phyloP scores from a whole-genome alignment of 2,113 vertebrate genomes.

The Tenrec ecaudatus region DNA sequence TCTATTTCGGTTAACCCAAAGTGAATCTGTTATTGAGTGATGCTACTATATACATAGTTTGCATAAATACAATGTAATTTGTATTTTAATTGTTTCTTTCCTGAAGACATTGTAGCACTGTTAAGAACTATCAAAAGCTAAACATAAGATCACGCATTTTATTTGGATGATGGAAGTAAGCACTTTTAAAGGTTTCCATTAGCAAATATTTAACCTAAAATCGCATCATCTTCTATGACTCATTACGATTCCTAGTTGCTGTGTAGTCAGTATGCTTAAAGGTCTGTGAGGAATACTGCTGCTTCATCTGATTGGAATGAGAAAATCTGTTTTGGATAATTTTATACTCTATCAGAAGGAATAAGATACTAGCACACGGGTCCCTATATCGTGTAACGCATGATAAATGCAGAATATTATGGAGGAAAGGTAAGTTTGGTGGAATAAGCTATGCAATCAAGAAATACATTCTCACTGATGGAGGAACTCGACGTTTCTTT shows the following conservation, averaged over 20 bases:
- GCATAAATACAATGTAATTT: background rate
- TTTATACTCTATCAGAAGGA: background rate
- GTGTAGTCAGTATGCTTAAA: background rate
- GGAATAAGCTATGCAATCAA: background rate
- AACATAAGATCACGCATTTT: background rate
- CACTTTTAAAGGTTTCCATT: background rate
- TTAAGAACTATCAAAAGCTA: background rate
- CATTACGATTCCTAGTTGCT: background rate
- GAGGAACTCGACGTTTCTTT: too few relatives aligned
- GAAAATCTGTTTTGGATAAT: background rate
- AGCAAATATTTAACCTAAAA: background rate
- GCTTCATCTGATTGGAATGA: background rate
- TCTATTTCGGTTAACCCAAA: constrained; percentile 50
- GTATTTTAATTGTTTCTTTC: constrained; percentile 18
- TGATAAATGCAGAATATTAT: background rate
- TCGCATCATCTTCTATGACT: background rate
- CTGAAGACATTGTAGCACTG: background rate
- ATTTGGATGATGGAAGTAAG: background rate
- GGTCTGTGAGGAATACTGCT: background rate
- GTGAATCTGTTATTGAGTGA: constrained; percentile 43
- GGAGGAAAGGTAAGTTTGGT: background rate
- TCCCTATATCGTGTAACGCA: background rate
- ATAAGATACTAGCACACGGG: background rate
- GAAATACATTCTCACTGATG: background rate
- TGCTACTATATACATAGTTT: background rate